phyloP scores from a whole-genome alignment of 2,113 vertebrate genomes.

The Notothenia rossii region DNA sequence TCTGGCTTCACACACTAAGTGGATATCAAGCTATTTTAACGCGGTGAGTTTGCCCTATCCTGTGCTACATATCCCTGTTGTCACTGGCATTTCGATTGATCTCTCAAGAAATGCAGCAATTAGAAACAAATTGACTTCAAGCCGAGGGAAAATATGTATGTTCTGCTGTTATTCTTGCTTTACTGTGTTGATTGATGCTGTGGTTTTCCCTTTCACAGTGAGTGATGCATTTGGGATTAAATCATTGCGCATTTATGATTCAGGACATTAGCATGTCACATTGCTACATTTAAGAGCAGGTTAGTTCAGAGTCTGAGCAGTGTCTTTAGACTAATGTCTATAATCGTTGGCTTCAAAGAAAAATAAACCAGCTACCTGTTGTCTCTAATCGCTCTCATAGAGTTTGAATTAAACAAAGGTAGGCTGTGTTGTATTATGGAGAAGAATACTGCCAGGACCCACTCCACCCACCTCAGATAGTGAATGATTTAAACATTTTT shows the following conservation, averaged over 20 bases:
- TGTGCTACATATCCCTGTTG: constrained; percentile 20
- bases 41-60: constrained; percentile 78
- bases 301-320: neutral
- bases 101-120: constrained; percentile 8
- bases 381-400: constrained; percentile 41
- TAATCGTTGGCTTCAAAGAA: constrained; percentile 14
- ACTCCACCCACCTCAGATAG: constrained; percentile 46
- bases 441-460: constrained; percentile 17
- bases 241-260: constrained; percentile 70
- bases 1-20: constrained; percentile 71
- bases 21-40: constrained; percentile 69
- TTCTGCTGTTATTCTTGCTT: neutral
- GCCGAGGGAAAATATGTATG: neutral
- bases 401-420: constrained; percentile 48
- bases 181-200: constrained; percentile 15
- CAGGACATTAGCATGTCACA: constrained; percentile 38
- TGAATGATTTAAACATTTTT: constrained; percentile 29
- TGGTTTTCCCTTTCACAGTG: constrained; percentile 24
- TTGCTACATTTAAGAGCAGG: constrained; percentile 22
- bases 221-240: constrained; percentile 56
- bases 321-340: neutral
- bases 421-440: neutral
- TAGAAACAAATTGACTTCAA: neutral
- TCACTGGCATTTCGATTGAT: constrained; percentile 25
- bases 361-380: constrained; percentile 70